phyloP scores from a whole-genome alignment of 1,140 invertebrate genomes.

The Pissodes strobi region DNA sequence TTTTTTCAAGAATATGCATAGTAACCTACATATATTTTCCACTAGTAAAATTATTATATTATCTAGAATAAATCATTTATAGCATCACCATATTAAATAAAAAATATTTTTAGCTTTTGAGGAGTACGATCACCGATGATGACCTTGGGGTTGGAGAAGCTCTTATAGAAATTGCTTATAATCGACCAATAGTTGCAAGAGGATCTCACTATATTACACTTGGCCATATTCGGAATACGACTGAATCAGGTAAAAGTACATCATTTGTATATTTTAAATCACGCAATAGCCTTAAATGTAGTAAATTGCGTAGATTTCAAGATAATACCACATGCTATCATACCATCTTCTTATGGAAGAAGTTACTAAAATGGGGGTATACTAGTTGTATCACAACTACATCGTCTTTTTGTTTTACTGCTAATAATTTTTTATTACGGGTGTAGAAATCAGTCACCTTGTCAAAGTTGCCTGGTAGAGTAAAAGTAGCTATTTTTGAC shows the following conservation, averaged over 20 bases:
- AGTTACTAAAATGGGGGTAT: background rate
- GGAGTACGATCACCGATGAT: slow-evolving; percentile 84
- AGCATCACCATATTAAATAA: too few relatives aligned
- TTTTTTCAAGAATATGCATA: too few relatives aligned
- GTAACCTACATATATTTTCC: too few relatives aligned
- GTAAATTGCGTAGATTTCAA: background rate
- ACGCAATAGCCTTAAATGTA: background rate
- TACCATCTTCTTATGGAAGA: background rate
- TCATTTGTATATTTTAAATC: background rate
- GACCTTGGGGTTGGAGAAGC: slow-evolving; percentile 89
- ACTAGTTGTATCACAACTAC: too few relatives aligned
- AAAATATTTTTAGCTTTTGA: slow-evolving; percentile 68
- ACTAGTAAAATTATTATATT: too few relatives aligned
- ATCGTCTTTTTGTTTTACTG: too few relatives aligned
- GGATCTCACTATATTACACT: slow-evolving; percentile 73
- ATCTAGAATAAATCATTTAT: too few relatives aligned
- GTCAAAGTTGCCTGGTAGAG: too few relatives aligned
- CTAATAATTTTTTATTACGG: too few relatives aligned
- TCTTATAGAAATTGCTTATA: slow-evolving; percentile 81
- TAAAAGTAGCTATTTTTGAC: too few relatives aligned
- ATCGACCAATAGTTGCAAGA: slow-evolving; percentile 76
- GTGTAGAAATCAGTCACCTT: too few relatives aligned
- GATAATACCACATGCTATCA: background rate
- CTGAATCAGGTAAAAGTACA: background rate
- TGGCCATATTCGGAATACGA: slow-evolving; percentile 39